Evolutionary conservation across 2,113 vertebrate species (phyloP).

Genomic region (Daphoenositta chrysoptera): DNA sequence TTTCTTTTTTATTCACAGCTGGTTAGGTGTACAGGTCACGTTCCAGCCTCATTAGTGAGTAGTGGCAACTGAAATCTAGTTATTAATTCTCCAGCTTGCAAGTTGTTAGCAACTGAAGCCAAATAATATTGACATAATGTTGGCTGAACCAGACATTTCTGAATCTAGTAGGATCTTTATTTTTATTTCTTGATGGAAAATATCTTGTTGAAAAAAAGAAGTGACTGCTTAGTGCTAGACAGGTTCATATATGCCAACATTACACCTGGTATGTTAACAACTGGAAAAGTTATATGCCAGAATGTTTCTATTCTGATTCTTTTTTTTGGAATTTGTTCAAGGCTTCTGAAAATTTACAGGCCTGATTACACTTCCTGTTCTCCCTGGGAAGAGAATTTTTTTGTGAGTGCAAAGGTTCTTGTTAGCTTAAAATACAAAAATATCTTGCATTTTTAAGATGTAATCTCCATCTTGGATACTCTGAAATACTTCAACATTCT

Average conservation of each 20-base stretch:
- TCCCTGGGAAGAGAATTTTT: not conserved
- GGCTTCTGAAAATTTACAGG: not conserved
- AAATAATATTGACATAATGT: not conserved
- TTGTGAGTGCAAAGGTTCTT: not conserved
- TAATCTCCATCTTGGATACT: not conserved
- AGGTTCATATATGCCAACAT: not conserved
- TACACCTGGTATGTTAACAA: not conserved
- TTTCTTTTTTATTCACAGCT: slow-evolving; percentile 3
- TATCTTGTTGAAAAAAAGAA: not conserved
- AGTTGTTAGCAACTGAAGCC: slow-evolving; percentile 15
- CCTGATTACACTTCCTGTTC: not conserved
- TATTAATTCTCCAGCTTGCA: slow-evolving; percentile 46
- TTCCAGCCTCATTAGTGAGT: slow-evolving; percentile 37
- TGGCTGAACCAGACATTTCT: not conserved
- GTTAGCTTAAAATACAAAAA: not conserved
- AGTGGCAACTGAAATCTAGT: slow-evolving; percentile 16
- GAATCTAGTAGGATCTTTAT: not conserved
- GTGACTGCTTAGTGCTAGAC: not conserved
- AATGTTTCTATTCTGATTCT: not conserved
- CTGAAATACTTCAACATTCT: not conserved
- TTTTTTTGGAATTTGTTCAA: not conserved
- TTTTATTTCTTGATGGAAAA: slow-evolving; percentile 15
- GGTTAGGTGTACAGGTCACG: slow-evolving; percentile 24
- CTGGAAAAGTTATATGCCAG: not conserved
- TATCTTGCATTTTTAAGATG: not conserved